Conservation (phyloP, 2,113 vertebrate genomes). For the Sebastes fasciatus region DNA sequence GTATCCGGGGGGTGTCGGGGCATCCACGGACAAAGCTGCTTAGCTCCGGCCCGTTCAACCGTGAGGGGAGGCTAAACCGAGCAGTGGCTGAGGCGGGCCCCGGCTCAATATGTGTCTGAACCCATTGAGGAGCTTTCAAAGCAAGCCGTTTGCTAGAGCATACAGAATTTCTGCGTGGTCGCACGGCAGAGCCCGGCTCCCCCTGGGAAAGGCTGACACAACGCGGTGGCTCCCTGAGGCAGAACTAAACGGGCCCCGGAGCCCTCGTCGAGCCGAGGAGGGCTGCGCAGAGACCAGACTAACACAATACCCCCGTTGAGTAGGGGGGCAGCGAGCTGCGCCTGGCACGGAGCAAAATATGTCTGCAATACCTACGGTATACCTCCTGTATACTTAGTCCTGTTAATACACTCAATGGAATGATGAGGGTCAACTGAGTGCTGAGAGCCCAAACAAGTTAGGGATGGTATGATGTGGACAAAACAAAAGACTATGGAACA, state of each 20-base stretch:
- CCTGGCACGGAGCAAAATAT: slow-evolving; percentile 61
- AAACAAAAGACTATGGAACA: slow-evolving; percentile 65
- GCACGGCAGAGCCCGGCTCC: slow-evolving; percentile 73
- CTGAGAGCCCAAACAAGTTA: slow-evolving; percentile 55
- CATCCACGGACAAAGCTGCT: slow-evolving; percentile 79
- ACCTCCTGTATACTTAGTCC: slow-evolving; percentile 68
- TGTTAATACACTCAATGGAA: slow-evolving; percentile 65
- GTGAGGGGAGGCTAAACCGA: slow-evolving; percentile 71
- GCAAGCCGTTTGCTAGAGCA: slow-evolving; percentile 78
- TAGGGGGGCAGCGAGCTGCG: slow-evolving; percentile 17
- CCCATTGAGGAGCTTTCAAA: slow-evolving; percentile 80
- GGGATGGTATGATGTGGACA: slow-evolving; percentile 66
- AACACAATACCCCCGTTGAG: slow-evolving; percentile 41
- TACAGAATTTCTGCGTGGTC: slow-evolving; percentile 84
- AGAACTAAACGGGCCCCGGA: slow-evolving; percentile 73
- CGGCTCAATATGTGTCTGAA: slow-evolving; percentile 78
- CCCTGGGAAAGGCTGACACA: slow-evolving; percentile 83
- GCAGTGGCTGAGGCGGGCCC: slow-evolving; percentile 62
- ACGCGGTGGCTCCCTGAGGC: slow-evolving; percentile 72
- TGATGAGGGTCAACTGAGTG: slow-evolving; percentile 47
- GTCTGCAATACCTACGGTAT: slow-evolving; percentile 68
- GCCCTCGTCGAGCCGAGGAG: slow-evolving; percentile 47
- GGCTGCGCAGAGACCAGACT: slow-evolving; percentile 46
- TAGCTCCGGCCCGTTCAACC: slow-evolving; percentile 73
- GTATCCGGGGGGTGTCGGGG: slow-evolving; percentile 68